Conservation (phyloP, 2,797 vertebrate genomes). For the Huso huso region DNA sequence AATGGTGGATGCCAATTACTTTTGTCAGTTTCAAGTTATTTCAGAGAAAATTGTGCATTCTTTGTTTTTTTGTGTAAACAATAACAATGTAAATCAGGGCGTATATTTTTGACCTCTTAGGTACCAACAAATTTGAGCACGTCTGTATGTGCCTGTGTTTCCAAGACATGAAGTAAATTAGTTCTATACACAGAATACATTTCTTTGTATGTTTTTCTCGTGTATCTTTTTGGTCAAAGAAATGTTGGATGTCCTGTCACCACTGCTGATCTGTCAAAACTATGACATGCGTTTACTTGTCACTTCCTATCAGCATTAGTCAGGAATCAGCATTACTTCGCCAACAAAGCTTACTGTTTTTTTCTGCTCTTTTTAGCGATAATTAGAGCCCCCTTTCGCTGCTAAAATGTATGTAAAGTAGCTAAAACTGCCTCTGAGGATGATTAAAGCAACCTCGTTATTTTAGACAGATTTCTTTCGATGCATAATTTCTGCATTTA, state of each 20-base stretch:
- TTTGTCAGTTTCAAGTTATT: too few species aligned
- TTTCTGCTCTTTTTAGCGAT: slow-evolving; percentile 74
- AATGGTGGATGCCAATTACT: too few species aligned
- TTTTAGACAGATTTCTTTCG: slow-evolving; percentile 81
- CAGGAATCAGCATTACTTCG: slow-evolving; percentile 76
- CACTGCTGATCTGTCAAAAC: slow-evolving; percentile 65
- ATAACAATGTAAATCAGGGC: too few species aligned
- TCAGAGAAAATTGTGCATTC: too few species aligned
- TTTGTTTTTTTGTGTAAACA: too few species aligned
- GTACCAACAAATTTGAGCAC: too few species aligned
- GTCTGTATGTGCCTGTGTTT: too few species aligned
- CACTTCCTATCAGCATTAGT: slow-evolving; percentile 82
- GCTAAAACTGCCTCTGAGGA: slow-evolving; percentile 83
- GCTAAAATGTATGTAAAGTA: slow-evolving; percentile 88
- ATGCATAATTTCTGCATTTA: slow-evolving; percentile 84
- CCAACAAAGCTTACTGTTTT: slow-evolving; percentile 70
- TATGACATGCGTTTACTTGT: slow-evolving; percentile 81
- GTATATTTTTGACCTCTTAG: too few species aligned
- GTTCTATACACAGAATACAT: slow-evolving; percentile 12
- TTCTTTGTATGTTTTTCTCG: slow-evolving; percentile 21
- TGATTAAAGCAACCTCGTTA: slow-evolving; percentile 98
- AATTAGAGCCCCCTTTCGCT: slow-evolving; percentile 82
- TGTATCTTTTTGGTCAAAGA: slow-evolving; percentile 15
- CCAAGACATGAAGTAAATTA: too few species aligned
- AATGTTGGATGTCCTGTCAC: slow-evolving; percentile 68